Evolutionary conservation across 2,888 invertebrate species (phyloP), one percentile per base, ranked within the genome.

Genomic region (Chalcosyrphus nemorum): DNA sequence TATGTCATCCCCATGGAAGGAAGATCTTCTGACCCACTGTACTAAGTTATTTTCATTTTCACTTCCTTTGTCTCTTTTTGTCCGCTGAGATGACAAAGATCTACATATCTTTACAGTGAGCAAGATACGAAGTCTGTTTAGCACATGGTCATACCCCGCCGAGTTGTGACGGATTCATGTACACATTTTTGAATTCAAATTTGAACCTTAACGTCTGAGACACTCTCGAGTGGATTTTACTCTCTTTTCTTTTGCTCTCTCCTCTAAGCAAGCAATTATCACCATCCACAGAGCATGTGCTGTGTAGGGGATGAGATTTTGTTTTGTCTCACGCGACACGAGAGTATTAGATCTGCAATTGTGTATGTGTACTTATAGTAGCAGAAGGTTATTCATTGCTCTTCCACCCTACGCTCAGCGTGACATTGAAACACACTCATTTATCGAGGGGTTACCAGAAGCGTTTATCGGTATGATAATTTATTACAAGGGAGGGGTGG

Each of bases 361-460:
- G 27, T 21, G 19, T 43, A 19, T 43, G 19, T 35, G 4, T 19
- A n/a, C n/a, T n/a, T n/a, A n/a, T n/a, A n/a, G n/a, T n/a, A n/a
- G n/a, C n/a, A 54, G 35, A 32, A 59, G 54, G 43, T 59, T 32
- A 63, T 50, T n/a, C 56, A 41, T 70, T 59, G 6, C 45, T 47
- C 35, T 54, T 50, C 54, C 68, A 75, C 68, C 68, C 75, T 50
- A 74, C 17, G 19, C 38, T 50, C 21, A 38, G 29, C 29, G 52
- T 81, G 81, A 81, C 76, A 81, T 76, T 81, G 81, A 76, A 61
- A 76, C 29, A 61, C 63, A 65, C n/a, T n/a, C n/a, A n/a, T n/a
- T n/a, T n/a, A n/a, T n/a, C n/a, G 43, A 70, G 70, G 32, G 81
- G 63, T 56, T 54, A 29, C 29, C 32, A 38, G 61, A 72, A 70